Conservation (phyloP, 30 jellyfish, hydroid and myxozoan genomes). For the Sanderia malayensis region DNA sequence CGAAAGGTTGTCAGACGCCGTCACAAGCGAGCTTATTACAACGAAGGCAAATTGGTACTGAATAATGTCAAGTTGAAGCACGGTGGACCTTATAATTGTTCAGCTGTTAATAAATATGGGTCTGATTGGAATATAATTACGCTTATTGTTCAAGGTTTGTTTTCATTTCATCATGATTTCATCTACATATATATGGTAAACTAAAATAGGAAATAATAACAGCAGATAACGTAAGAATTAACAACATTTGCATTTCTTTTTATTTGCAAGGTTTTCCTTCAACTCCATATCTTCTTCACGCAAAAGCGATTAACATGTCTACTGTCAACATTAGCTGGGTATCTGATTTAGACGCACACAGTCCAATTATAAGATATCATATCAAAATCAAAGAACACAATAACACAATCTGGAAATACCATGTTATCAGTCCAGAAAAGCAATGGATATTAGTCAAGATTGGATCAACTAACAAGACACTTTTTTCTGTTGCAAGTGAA, state of each 20-base stretch:
- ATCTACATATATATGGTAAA: no score
- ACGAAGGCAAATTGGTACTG: slow-evolving; percentile 70
- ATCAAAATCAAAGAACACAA: slow-evolving; percentile 36
- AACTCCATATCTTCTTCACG: slow-evolving; percentile 51
- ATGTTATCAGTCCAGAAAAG: slow-evolving; percentile 3
- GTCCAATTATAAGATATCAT: slow-evolving; percentile 54
- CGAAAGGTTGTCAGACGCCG: slow-evolving; percentile 57
- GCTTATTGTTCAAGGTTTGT: slow-evolving; percentile 81
- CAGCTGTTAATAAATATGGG: slow-evolving; percentile 84
- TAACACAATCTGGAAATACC: slow-evolving; percentile 25
- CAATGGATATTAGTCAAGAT: slow-evolving; percentile 53
- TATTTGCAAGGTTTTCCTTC: slow-evolving; percentile 67
- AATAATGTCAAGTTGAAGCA: slow-evolving; percentile 40
- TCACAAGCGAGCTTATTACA: slow-evolving; percentile 48
- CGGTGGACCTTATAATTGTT: slow-evolving; percentile 83
- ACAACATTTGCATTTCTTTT: no score
- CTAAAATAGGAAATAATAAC: no score
- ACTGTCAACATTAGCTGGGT: slow-evolving; percentile 81
- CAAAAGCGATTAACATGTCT: slow-evolving; percentile 20
- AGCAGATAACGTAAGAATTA: no score
- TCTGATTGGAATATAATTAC: slow-evolving; percentile 88
- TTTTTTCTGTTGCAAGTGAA: slow-evolving; percentile 75
- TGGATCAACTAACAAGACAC: slow-evolving; percentile 6
- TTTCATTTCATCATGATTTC: no score
- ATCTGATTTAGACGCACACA: slow-evolving; percentile 60